Evolutionary conservation across 2,888 invertebrate species (phyloP), one percentile per base, ranked within the genome.

Genomic region (Drosophila planitibia): DNA sequence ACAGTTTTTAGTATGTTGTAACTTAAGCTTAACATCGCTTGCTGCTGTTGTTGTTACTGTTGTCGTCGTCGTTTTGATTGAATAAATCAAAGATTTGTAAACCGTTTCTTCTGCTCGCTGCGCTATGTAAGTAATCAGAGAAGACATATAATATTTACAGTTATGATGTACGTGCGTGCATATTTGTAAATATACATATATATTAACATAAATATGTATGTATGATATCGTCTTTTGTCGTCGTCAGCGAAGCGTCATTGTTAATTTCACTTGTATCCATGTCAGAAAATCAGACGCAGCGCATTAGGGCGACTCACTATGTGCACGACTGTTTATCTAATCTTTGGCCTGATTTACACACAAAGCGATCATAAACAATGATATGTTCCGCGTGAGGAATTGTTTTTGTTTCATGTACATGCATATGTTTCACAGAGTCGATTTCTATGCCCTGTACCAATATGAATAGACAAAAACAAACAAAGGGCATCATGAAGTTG

Each of bases 241-340:
- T 63, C 68, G 65, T 47, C 72, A 62, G 54, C 54, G 41, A 41
- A 76, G 64, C 76, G 66, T 71, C 78, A 72, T 77, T 79, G 73
- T 78, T 70, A 78, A 78, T 79, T 79, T 82, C 70, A 67, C 79
- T 82, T 79, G 79, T 80, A 80, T 82, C 70, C 79, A 82, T 74
- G 82, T 68, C 82, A 74, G 62, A 61, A 65, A 65, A 49, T 47
- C 59, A 52, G 39, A 53, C 37, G 35, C 47, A 44, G n/a, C 14
- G 59, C 69, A 49, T 70, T 62, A 79, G 82, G 82, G 82, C 58
- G 64, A 53, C 65, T 82, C 82, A 74, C 39, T 69, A n/a, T 39
- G 35, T 55, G 22, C 16, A n/a, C 63, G 59, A 41, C 30, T 37
- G 16, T 76, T 72, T 70, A 74, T 79, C 82, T 79, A 70, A 79